Conservation (phyloP, 2,113 vertebrate genomes). For the Hydrochoerus hydrochaeris region DNA sequence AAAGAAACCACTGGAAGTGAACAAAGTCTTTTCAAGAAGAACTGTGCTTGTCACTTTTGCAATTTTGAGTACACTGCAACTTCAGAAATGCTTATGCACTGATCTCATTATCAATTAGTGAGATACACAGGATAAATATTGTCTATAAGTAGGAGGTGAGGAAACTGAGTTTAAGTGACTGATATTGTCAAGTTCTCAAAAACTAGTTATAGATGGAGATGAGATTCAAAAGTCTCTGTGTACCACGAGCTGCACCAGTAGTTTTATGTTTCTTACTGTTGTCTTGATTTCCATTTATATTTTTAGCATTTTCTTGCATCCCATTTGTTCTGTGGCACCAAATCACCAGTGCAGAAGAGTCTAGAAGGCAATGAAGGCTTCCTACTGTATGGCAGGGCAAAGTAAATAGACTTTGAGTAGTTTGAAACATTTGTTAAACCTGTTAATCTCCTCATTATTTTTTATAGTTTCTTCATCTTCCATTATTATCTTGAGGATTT, state of each 20-base stretch:
- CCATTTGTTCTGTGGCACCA: neutral
- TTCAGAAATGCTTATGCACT: neutral
- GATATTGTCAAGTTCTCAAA: neutral
- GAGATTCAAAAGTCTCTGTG: neutral
- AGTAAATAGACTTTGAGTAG: neutral
- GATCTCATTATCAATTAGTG: neutral
- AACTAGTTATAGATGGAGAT: neutral
- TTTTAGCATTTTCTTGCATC: neutral
- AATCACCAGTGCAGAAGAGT: neutral
- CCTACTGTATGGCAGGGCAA: neutral
- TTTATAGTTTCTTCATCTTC: neutral
- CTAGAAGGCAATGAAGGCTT: neutral
- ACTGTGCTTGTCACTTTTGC: neutral
- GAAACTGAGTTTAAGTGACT: neutral
- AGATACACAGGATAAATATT: neutral
- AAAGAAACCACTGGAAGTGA: neutral
- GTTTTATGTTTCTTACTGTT: neutral
- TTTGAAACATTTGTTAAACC: neutral
- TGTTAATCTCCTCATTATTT: neutral
- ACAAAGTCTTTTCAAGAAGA: neutral
- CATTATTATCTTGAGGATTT: slow-evolving; percentile 35
- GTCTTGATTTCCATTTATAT: neutral
- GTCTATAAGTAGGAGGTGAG: neutral
- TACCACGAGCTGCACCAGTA: neutral
- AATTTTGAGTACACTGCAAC: neutral